Base-by-base conservation (phyloP, 2,113 vertebrate genomes). In the Cyprinus carpio region DNA sequence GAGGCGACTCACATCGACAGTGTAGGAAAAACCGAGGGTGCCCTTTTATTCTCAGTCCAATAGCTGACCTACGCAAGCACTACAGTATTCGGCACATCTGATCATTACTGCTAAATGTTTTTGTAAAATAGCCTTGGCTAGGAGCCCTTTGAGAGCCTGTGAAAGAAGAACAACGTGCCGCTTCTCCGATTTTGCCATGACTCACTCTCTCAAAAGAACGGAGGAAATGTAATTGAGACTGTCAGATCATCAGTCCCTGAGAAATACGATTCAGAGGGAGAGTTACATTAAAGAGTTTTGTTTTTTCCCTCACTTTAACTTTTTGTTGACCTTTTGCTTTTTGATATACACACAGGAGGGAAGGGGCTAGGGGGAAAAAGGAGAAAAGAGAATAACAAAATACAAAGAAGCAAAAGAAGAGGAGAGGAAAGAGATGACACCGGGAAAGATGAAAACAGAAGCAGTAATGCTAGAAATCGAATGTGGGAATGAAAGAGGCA, bases 271-370 rank as follows among this genome's bases (percentile, higher is more conserved):
- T 83, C 81, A 56, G 64, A 56, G 64, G 31, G 65, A 82, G 79
- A 51, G 49, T 54, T 72, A 34, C 54, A 83, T 58, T 56, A 72
- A 72, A 72, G 81, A 72, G 49, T 83, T 83, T 83, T 40, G 46
- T 72, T 56, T 83, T 69, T 54, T 58, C 75, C 56, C 81, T 83
- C 20, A 27, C 67, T 83, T 83, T 74, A 83, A 83, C 81, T 83
- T 83, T 82, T 34, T 58, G 65, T 72, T 71, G 81, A 49, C 65
- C 67, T 82, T 81, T 69, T 69, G 64, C 64, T 82, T 49, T 16
- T 58, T 67, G 29, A 51, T 16, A 81, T 31, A 85, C 13, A 78
- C 27, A 84, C 31, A 65, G 6, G 76, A 58, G 25, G 13, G 54
- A 49, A 79, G 13, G 16, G 20, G 16, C 23, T 16, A 6, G 56